Base-by-base conservation (phyloP, 2,113 vertebrate species). In the Smithornis capensis region DNA sequence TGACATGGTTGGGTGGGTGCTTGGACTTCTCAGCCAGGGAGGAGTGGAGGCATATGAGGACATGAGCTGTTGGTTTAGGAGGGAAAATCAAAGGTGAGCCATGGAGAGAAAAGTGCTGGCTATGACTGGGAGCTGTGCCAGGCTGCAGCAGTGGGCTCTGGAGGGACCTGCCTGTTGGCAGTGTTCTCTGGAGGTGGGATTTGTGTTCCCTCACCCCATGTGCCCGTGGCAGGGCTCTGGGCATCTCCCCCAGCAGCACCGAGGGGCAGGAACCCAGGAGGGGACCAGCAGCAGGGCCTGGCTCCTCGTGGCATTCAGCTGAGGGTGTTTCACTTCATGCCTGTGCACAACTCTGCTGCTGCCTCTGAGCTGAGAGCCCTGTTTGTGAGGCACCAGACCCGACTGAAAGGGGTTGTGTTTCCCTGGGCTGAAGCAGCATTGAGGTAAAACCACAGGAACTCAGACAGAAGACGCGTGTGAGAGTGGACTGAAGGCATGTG, bases 41-140 rank as follows among this genome's bases (percentile, higher is more conserved):
- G 62, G 47, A 52, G 25, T 1, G 33, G 57, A 42, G 52, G 56
- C 38, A 7, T 2, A 5, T 9, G 69, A 87, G 50, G 81, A 38
- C 22, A 24, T 0, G 1, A 75, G 64, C 31, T 74, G 35, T 69
- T 89, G 52, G 44, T 38, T 90, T 35, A 56, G 55, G 71, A 73
- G n/a, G 79, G 50, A 65, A 49, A 56, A 71, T 38, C 18, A 45
- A 63, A 74, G 37, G 23, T 0, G 4, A 37, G 24, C 8, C 35
- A 19, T 56, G 14, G 77, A 78, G 33, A 28, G 40, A 47, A 10
- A 38, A 63, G 23, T 7, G 27, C 56, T 65, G 33, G 21, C 44
- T 64, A 4, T 21, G 6, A 37, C 28, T 6, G 4, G 12, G 9
- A 0, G 0, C 37, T 28, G 10, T 59, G 31, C 42, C 4, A 3